phyloP scores from a whole-genome alignment of 2,888 invertebrate genomes.

The Urechis unicinctus region DNA sequence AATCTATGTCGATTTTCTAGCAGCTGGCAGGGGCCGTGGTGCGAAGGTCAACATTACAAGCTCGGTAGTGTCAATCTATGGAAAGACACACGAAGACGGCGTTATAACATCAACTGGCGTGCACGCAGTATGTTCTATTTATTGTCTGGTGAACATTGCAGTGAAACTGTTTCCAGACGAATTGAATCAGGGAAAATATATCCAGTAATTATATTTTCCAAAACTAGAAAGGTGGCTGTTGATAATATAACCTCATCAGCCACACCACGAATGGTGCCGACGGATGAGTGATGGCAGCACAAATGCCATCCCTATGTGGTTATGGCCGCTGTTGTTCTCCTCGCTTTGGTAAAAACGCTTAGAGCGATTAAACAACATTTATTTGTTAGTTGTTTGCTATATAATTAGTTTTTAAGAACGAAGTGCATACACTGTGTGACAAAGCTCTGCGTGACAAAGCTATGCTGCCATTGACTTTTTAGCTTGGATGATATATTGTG shows the following conservation, averaged over 20 bases:
- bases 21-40: conserved; percentile 15
- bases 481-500: no score
- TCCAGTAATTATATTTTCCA: conserved; percentile 11
- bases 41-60: conserved; percentile 6
- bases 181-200: conserved; percentile 7
- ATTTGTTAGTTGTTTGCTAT: no score
- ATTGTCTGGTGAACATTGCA: conserved; percentile 12
- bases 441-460: no score
- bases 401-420: no score
- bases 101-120: conserved; percentile 16
- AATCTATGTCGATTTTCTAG: conserved; percentile 12
- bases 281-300: background rate
- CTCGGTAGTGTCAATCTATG: conserved; percentile 6
- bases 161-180: conserved; percentile 10
- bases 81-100: conserved; percentile 2
- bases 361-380: no score
- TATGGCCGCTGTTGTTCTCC: background rate
- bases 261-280: background rate
- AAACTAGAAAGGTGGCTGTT: background rate
- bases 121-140: conserved; percentile 10
- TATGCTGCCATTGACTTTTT: no score
- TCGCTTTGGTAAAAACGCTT: conserved; percentile 1
- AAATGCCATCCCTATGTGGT: background rate
- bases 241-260: background rate
- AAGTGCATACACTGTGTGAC: no score